Conservation (phyloP, 2,888 invertebrate species). For the Protodeltote pygarga region DNA sequence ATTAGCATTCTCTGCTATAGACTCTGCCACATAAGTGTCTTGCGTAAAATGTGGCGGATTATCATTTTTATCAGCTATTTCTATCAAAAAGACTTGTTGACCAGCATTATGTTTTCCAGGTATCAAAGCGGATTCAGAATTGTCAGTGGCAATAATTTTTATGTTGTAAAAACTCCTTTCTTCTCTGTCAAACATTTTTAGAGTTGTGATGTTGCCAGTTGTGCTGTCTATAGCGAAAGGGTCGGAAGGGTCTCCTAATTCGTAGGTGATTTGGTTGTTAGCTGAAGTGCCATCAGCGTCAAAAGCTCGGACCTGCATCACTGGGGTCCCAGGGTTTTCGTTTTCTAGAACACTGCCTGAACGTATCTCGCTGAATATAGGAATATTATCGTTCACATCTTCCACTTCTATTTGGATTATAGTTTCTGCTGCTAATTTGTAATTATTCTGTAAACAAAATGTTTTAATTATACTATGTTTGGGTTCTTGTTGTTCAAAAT, state of each 20-base stretch:
- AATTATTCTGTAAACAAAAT: constrained; percentile 88
- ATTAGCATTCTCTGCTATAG: constrained; percentile 94
- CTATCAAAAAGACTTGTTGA: constrained; percentile 94
- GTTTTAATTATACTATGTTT: not conserved
- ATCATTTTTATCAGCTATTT: constrained; percentile 98
- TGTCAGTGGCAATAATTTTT: constrained; percentile 96
- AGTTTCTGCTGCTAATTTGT: constrained; percentile 92
- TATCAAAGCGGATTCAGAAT: constrained; percentile 92
- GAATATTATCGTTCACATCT: constrained; percentile 97
- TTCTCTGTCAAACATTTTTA: constrained; percentile 95
- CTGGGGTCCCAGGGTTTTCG: constrained; percentile 93
- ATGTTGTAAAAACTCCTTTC: constrained; percentile 94
- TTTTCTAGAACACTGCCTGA: constrained; percentile 95
- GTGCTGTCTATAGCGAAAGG: constrained; percentile 93
- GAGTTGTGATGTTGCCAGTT: constrained; percentile 96
- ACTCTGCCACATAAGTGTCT: constrained; percentile 90
- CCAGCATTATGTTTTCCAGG: constrained; percentile 90
- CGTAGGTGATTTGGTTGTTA: constrained; percentile 94
- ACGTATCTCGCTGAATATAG: constrained; percentile 93
- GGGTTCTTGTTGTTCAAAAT: not conserved
- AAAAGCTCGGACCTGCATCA: constrained; percentile 95
- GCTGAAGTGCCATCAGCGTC: constrained; percentile 94
- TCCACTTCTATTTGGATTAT: constrained; percentile 92
- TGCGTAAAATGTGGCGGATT: constrained; percentile 96
- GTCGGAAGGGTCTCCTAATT: constrained; percentile 89